A percentile compares a stretch with the other conserved stretches of the same genome.
Evolutionary conservation across 2,888 invertebrate genomes (phyloP).

Genomic region (Pheosia tremula): DNA sequence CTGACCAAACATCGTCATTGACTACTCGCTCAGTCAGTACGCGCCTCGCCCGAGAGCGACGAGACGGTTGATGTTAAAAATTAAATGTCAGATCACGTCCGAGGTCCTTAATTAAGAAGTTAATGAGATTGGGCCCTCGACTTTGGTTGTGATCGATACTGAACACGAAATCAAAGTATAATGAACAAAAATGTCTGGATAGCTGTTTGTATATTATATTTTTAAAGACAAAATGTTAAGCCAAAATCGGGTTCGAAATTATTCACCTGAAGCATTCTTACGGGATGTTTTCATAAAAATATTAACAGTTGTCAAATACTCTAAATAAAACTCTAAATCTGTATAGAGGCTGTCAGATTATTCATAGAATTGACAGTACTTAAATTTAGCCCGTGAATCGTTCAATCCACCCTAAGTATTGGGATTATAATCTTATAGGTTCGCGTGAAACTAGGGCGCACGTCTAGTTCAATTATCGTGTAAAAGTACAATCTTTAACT

Average conservation of each 20-base stretch:
- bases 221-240: background rate
- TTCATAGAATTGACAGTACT: no score
- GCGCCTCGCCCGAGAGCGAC: conserved; percentile 4
- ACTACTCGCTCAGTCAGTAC: no score
- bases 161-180: conserved; percentile 48
- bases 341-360: no score
- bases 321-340: no score
- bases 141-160: conserved; percentile 63
- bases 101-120: conserved; percentile 74
- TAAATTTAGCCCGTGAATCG: no score
- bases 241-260: no score
- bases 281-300: no score
- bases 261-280: no score
- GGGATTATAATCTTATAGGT: no score
- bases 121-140: conserved; percentile 69
- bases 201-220: background rate
- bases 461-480: background rate
- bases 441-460: background rate
- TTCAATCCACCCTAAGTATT: no score
- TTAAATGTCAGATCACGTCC: conserved; percentile 66
- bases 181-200: background rate
- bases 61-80: conserved; percentile 46
- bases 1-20: conserved; percentile 7
- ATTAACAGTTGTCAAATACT: no score
- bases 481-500: background rate